Conservation (phyloP, 2,888 invertebrate species). For the Nomada lathburiana region DNA sequence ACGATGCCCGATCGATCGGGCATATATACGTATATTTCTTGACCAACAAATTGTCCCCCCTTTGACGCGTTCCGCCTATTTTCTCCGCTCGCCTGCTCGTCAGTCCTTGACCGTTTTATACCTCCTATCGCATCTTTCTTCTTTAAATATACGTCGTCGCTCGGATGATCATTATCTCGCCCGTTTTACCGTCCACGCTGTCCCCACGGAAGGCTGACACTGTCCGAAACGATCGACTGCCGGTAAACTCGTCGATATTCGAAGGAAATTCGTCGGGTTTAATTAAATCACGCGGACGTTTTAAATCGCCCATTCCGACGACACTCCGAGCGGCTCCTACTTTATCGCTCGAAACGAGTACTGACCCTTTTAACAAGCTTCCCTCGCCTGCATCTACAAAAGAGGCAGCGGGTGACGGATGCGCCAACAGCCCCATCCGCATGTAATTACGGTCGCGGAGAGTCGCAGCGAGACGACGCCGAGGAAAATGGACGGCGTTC, state of each 20-base stretch:
- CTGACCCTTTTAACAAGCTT: conserved; percentile 9
- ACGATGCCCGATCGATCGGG: conserved; percentile 60
- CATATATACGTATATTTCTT: conserved; percentile 55
- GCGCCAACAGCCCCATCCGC: conserved; percentile 40
- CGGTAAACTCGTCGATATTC: background rate
- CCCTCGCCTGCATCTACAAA: background rate
- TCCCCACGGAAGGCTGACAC: no score
- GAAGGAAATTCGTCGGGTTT: background rate
- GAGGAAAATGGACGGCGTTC: conserved; percentile 57
- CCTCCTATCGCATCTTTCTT: conserved; percentile 62
- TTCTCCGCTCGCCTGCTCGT: conserved; percentile 66
- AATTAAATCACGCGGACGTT: background rate
- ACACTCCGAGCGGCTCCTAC: no score
- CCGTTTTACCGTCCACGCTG: conserved; percentile 17
- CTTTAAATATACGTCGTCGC: conserved; percentile 63
- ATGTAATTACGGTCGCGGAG: conserved; percentile 49
- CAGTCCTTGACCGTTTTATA: conserved; percentile 72
- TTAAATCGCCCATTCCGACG: no score
- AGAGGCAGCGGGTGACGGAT: conserved; percentile 33
- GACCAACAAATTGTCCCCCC: conserved; percentile 50
- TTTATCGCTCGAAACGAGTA: background rate
- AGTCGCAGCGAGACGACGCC: conserved; percentile 39
- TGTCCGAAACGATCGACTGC: background rate
- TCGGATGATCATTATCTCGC: conserved; percentile 46
- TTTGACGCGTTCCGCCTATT: conserved; percentile 62